A percentile compares a stretch with the other conserved stretches of the same genome.
Conservation (phyloP, 2,888 invertebrate species). For the Trachelus tabidus region DNA sequence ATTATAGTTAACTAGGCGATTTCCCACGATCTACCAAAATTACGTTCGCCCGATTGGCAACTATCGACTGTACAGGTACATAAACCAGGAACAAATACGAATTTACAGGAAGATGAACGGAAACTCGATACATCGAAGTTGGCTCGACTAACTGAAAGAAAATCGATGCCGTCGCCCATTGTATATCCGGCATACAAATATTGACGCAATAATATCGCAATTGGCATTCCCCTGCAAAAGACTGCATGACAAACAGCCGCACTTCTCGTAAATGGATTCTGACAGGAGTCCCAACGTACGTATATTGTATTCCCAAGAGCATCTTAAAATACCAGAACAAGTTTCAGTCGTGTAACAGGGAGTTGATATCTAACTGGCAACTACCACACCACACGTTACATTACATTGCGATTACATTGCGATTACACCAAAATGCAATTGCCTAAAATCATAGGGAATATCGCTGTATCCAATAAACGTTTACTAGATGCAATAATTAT, state of each 20-base stretch:
- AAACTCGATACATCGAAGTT: background rate
- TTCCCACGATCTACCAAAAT: background rate
- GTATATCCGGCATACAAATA: background rate
- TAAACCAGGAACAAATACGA: background rate
- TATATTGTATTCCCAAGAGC: background rate
- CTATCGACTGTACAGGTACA: background rate
- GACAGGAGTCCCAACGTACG: background rate
- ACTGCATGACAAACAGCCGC: background rate
- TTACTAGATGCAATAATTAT: constrained; percentile 23
- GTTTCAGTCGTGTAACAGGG: background rate
- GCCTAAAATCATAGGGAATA: constrained; percentile 59
- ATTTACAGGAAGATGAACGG: background rate
- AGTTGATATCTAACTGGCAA: background rate
- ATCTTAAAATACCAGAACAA: background rate
- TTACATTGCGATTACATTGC: constrained; percentile 59
- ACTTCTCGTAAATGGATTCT: background rate
- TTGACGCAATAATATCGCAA: background rate
- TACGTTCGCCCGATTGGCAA: background rate
- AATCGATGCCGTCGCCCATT: background rate
- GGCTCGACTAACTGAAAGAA: background rate
- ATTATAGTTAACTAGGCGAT: background rate
- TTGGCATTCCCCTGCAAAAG: background rate
- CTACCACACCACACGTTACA: constrained; percentile 41
- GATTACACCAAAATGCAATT: constrained; percentile 60
- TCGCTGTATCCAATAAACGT: constrained; percentile 64